These are phyloP conservation scores for Trichopria drosophilae DNA, from an alignment of 2,888 invertebrate genomes.

Conservation along the genomic window DNA sequence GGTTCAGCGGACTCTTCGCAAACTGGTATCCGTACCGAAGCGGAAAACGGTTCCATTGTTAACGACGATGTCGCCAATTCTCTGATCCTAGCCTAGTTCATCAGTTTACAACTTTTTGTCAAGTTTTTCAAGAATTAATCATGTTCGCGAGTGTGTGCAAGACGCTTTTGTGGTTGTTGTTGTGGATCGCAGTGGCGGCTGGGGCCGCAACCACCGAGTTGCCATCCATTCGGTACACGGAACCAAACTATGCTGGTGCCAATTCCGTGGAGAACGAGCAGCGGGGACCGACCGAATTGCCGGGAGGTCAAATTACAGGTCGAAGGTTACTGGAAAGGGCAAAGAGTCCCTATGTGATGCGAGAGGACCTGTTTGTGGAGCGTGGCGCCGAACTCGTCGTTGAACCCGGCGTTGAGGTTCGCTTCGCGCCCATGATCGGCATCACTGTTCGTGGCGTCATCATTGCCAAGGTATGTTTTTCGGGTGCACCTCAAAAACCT, in stretches of 20 bases:
- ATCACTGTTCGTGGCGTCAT: conserved; percentile 90
- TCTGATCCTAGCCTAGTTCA: too few relatives aligned
- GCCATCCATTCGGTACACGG: conserved; percentile 53
- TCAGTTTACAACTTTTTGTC: too few relatives aligned
- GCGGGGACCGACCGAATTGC: conserved; percentile 62
- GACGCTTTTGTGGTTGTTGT: too few relatives aligned
- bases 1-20: too few relatives aligned
- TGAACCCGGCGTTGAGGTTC: conserved; percentile 86
- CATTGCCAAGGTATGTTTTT: conserved; percentile 82
- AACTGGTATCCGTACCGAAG: conserved; percentile 3
- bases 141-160: too few relatives aligned
- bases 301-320: conserved; percentile 67
- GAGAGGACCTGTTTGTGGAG: conserved; percentile 80
- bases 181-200: too few relatives aligned
- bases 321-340: conserved; percentile 62
- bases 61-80: too few relatives aligned
- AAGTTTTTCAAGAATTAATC: too few relatives aligned
- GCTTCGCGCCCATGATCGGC: conserved; percentile 90
- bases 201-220: conserved; percentile 42
- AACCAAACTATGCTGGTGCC: conserved; percentile 44
- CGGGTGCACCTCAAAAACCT: too few relatives aligned
- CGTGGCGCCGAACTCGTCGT: conserved; percentile 79
- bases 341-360: conserved; percentile 75
- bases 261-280: conserved; percentile 36
- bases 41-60: conserved; percentile 38